phyloP scores from a whole-genome alignment of 2,888 invertebrate genomes.

The Drosophila neonasuta region DNA sequence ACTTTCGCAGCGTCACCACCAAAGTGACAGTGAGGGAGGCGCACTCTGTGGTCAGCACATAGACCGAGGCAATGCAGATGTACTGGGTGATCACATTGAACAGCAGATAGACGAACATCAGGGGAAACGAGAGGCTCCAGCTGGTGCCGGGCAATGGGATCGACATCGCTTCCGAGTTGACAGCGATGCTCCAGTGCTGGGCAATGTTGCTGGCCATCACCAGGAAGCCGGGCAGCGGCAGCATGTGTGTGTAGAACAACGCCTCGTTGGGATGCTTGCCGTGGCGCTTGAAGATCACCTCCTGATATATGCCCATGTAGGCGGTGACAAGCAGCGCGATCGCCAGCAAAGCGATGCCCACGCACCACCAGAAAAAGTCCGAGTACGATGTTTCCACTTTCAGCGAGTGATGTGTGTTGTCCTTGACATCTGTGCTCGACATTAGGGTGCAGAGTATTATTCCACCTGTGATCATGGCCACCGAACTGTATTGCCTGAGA shows the following conservation, averaged over 20 bases:
- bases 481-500: constrained; percentile 93
- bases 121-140: constrained; percentile 84
- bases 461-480: constrained; percentile 95
- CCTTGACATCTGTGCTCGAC: constrained; percentile 87
- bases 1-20: constrained; percentile 97
- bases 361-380: constrained; percentile 85
- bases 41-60: constrained; percentile 96
- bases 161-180: constrained; percentile 84
- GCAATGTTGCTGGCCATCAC: constrained; percentile 90
- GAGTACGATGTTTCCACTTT: constrained; percentile 68
- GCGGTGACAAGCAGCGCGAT: constrained; percentile 96
- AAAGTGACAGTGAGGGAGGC: constrained; percentile 96
- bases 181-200: constrained; percentile 88
- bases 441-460: constrained; percentile 95
- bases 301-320: constrained; percentile 97
- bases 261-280: constrained; percentile 97
- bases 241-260: constrained; percentile 92
- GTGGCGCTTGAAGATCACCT: constrained; percentile 90
- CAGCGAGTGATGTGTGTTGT: constrained; percentile 84
- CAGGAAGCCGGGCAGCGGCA: constrained; percentile 95
- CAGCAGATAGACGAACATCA: constrained; percentile 89
- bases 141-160: constrained; percentile 82
- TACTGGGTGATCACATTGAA: constrained; percentile 95
- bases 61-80: constrained; percentile 97
- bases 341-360: constrained; percentile 91